These are phyloP conservation scores for Labeo rohita DNA, from an alignment of 2,113 vertebrate genomes.

Conservation along the genomic window DNA sequence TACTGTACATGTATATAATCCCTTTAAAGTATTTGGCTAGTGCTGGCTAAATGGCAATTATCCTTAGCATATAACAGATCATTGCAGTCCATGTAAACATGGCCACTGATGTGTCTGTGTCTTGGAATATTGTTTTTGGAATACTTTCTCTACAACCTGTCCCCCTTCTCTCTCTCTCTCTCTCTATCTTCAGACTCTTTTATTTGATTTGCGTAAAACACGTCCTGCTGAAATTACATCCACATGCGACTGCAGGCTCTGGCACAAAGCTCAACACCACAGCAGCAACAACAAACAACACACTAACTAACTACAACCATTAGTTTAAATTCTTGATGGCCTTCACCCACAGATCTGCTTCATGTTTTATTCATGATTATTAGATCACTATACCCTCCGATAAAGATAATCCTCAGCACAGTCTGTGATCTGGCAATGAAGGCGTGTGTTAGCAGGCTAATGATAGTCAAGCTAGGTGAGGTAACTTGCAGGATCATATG, in stretches of 20 bases:
- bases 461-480: constrained; percentile 63
- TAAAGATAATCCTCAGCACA: not conserved
- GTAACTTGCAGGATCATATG: constrained; percentile 56
- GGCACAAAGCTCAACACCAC: constrained; percentile 62
- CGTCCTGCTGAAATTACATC: constrained; percentile 76
- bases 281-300: constrained; percentile 42
- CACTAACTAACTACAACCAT: constrained; percentile 20
- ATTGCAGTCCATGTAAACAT: not conserved
- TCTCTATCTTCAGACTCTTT: constrained; percentile 61
- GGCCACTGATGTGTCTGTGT: not conserved
- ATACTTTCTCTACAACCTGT: constrained; percentile 27
- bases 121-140: constrained; percentile 1
- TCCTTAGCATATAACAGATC: not conserved
- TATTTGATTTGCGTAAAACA: constrained; percentile 75
- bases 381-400: constrained; percentile 1
- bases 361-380: constrained; percentile 4
- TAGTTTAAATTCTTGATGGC: not conserved
- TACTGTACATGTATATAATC: not conserved
- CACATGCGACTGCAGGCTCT: constrained; percentile 71
- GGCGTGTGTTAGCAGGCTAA: not conserved
- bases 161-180: constrained; percentile 68
- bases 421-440: not conserved
- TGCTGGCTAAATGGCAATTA: not conserved
- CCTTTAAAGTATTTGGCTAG: not conserved
- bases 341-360: constrained; percentile 5